Conservation (phyloP, 2,113 vertebrate species). For the Potamarius usumacintae region DNA sequence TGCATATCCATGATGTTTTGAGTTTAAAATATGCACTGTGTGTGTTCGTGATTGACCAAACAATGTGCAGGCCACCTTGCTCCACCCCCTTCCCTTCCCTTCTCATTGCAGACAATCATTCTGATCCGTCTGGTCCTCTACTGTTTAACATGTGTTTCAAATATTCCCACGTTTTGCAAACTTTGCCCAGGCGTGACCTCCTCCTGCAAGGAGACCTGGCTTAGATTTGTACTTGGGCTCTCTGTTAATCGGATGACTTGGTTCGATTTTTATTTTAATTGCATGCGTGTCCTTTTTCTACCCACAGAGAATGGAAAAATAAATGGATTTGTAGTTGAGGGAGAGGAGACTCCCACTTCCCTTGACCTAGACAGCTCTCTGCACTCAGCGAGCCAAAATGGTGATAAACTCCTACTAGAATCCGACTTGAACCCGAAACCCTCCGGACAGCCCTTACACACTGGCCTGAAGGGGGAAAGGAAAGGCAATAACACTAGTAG, state of each 20-base stretch:
- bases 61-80: too few relatives aligned
- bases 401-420: conserved; percentile 66
- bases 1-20: too few relatives aligned
- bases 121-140: conserved; percentile 27
- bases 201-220: conserved; percentile 8
- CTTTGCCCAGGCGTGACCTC: conserved; percentile 17
- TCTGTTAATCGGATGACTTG: conserved; percentile 30
- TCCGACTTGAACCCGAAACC: conserved; percentile 68
- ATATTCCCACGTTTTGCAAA: conserved; percentile 33
- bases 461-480: conserved; percentile 79
- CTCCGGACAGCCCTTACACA: conserved; percentile 59
- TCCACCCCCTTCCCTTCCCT: too few relatives aligned
- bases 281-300: conserved; percentile 54
- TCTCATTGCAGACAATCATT: not conserved
- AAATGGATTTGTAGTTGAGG: conserved; percentile 67
- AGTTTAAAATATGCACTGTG: too few relatives aligned
- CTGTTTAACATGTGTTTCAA: conserved; percentile 34
- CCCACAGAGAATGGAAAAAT: conserved; percentile 73
- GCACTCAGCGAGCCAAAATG: conserved; percentile 67
- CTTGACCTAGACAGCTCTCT: conserved; percentile 63
- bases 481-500: conserved; percentile 85
- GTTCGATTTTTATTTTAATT: conserved; percentile 30
- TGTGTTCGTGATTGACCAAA: too few relatives aligned
- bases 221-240: conserved; percentile 26
- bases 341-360: conserved; percentile 66